Base-by-base conservation (phyloP, 1,140 invertebrate species). In the Neodiprion lecontei region DNA sequence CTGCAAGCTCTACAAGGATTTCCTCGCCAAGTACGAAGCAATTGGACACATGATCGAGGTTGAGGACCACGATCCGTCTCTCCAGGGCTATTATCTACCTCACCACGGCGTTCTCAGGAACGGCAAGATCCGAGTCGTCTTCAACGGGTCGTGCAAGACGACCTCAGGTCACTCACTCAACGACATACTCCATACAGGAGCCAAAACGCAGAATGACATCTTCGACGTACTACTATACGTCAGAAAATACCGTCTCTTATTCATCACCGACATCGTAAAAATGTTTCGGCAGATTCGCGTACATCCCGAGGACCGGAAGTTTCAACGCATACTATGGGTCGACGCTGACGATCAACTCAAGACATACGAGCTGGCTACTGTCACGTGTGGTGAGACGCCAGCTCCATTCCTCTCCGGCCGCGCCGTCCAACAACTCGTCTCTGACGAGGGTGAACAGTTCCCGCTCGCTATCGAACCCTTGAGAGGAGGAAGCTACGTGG, bases 281-380 rank as follows among this genome's bases (percentile, higher is more conserved):
- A 86, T 86, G 80, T 88, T 82, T 73, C 72, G 84, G 9, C 84
- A 85, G 75, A 79, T 88, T 9, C 14, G 11, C 40, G 67, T 86
- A 3, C 69, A 79, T 74, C 47, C 67, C 49, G 69, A 80, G 2
- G 79, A 86, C 74, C 23, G 71, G 17, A 69, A 81, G 21, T 78
- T 79, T 67, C 85, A 86, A 78, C 28, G 78, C 17, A 85, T 87
- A 11, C 48, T 87, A 7, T 87, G 87, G 84, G 48, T 67, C 0
- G 17, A 68, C 9, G 69, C 61, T 0, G 17, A 65, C 23, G 28
- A 81, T 65, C 21, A 70, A 2, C 67, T 84, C 0, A 68, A 67
- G 48, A 75, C 67, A 28, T 88, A 50, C 78, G 75, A 71, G 49
- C 67, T 88, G 7, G 77, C 53, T 9, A 87, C 82, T 4, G 79